Evolutionary conservation across 53 echinoderm and acorn worm species (phyloP).

Genomic region (Holothuria scabra): DNA sequence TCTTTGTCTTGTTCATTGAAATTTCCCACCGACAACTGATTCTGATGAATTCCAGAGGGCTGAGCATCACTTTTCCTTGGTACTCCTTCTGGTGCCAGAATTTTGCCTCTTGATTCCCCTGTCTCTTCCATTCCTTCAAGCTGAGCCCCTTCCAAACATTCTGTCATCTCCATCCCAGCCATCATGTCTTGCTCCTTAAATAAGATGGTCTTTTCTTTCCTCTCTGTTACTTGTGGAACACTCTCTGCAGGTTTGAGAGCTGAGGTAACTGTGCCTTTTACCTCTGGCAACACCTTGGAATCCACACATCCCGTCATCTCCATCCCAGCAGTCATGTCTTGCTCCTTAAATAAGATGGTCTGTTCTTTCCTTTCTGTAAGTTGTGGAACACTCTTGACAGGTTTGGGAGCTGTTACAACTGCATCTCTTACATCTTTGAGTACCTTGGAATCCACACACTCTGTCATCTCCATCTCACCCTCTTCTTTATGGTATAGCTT

Average conservation of each 20-base stretch:
- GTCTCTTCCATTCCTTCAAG: neutral
- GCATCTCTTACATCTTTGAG: neutral
- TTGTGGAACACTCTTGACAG: neutral
- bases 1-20: conserved; percentile 2
- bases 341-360: neutral
- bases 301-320: conserved; percentile 43
- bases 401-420: neutral
- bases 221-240: neutral
- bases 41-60: too few relatives aligned
- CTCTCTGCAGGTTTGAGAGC: neutral
- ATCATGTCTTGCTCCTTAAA: neutral
- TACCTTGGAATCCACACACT: conserved; percentile 12
- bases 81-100: neutral
- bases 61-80: neutral
- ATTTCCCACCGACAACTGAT: too few relatives aligned
- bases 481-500: conserved; percentile 9
- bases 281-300: neutral
- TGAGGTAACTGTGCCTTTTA: neutral
- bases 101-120: neutral
- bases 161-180: neutral
- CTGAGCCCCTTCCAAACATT: conserved; percentile 1
- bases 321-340: neutral
- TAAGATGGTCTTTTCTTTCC: neutral
- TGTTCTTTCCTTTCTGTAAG: neutral
- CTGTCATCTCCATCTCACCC: conserved; percentile 48